Evolutionary conservation across 2,797 vertebrate genomes (phyloP).

Genomic region (Rhynchotus rufescens): DNA sequence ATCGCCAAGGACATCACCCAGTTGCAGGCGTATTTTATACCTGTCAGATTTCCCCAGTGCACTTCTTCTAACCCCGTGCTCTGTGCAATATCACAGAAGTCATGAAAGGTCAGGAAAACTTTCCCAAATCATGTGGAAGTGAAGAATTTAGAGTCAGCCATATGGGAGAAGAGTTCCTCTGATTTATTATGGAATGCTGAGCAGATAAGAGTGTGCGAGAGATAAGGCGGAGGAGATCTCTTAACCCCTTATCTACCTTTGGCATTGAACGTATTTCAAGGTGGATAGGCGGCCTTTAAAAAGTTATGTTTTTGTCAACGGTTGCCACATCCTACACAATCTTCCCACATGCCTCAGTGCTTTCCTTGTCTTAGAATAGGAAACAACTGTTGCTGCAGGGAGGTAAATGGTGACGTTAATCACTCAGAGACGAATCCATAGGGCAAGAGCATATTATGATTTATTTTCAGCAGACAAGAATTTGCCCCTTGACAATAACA

Average conservation of each 20-base stretch:
- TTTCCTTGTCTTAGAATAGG: not conserved
- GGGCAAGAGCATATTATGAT: not conserved
- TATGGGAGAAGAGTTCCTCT: conserved; percentile 67
- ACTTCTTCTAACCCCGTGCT: not conserved
- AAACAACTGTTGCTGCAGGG: conserved; percentile 37
- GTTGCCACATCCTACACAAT: conserved; percentile 25
- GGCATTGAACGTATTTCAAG: conserved; percentile 69
- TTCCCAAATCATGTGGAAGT: conserved; percentile 56
- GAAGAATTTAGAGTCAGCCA: conserved; percentile 68
- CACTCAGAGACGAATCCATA: not conserved
- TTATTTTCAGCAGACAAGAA: conserved; percentile 35
- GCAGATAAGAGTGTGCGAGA: conserved; percentile 43
- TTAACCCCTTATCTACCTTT: conserved; percentile 65
- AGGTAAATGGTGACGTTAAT: conserved; percentile 52
- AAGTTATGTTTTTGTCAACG: conserved; percentile 54
- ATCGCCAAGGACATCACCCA: not conserved
- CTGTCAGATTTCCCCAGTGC: not conserved
- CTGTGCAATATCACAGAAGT: conserved; percentile 37
- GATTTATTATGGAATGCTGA: conserved; percentile 68
- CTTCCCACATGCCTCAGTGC: not conserved
- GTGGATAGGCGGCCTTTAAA: conserved; percentile 17
- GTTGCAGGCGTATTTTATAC: not conserved
- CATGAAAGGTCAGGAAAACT: not conserved
- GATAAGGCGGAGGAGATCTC: conserved; percentile 54
- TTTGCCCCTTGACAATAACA: conserved; percentile 1